Base-by-base conservation (phyloP, 2,888 invertebrate species). In the Rhaphigaster nebulosa region DNA sequence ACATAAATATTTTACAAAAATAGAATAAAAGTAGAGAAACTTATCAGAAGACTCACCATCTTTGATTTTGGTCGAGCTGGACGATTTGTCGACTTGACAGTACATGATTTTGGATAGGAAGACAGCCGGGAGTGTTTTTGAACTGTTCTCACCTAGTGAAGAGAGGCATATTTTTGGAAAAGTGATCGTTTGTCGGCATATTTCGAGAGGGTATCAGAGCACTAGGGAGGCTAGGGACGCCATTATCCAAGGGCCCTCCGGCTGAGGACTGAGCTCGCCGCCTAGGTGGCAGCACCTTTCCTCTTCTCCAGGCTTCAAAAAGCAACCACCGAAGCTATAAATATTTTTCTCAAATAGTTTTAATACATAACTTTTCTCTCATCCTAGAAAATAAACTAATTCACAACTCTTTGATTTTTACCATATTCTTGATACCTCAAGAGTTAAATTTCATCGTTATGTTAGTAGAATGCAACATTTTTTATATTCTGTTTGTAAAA, bases 111-210 rank as follows among this genome's bases (percentile, higher is more conserved):
- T 52, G 29, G 54, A 23, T 76, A 65, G 52, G 87, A 50, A 54
- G 29, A 38, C 34, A 56, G 41, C 45, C 65, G 65, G 41, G 90
- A 65, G 56, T 54, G 60, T 4, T 65, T 50, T 54, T 23, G 93
- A 94, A 94, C 94, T 94, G 95, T 94, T 94, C 94, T 95, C 95
- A 95, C 95, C 95, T 95, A 95, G 94, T 94, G 94, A 94, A 94
- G 95, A 95, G 95, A 94, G 94, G 93, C 94, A 94, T 94, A 93
- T 93, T 94, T 65, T n/a, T 65, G 45, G 56, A 65, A 89, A 65
- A 89, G 50, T 13, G 41, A 65, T 34, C 34, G 65, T 50, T 38
- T 65, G 70, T 50, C 89, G 89, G 70, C 89, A 89, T 89, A 70
- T 60, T 45, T 45, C 70, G 60, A 38, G 70, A 56, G 60, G 89